Evolutionary conservation across 2,797 vertebrate species (phyloP).

Genomic region (Pseudomugil tenellus): DNA sequence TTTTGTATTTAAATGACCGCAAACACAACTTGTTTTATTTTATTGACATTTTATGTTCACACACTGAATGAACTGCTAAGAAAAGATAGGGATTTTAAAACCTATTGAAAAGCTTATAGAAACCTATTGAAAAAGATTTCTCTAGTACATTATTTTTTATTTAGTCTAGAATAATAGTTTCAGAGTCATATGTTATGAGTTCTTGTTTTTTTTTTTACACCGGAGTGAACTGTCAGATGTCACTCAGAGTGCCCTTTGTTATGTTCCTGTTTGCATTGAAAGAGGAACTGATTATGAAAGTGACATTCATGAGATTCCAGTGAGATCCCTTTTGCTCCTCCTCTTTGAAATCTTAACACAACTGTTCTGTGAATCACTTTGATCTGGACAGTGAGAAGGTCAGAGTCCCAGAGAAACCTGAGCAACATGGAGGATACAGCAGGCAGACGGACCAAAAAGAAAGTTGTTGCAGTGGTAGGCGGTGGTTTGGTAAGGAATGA

Average conservation of each 20-base stretch:
- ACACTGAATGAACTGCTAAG: neutral
- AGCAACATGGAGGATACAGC: slow-evolving; percentile 57
- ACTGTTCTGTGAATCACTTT: neutral
- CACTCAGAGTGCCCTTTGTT: slow-evolving; percentile 1
- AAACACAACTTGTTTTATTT: neutral
- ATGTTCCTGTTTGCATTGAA: slow-evolving; percentile 45
- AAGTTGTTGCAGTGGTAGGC: slow-evolving; percentile 80
- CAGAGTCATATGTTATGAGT: too few relatives aligned
- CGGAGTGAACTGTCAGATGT: neutral
- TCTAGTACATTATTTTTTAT: neutral
- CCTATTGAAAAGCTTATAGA: too few relatives aligned
- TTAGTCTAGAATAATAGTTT: rapidly evolving
- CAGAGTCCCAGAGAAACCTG: neutral
- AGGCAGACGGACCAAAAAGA: slow-evolving; percentile 42
- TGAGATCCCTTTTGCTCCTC: slow-evolving; percentile 37
- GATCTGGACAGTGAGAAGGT: neutral
- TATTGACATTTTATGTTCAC: neutral
- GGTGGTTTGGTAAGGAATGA: slow-evolving; percentile 82
- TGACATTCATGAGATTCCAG: slow-evolving; percentile 7
- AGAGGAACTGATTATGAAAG: slow-evolving; percentile 39
- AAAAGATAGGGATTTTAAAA: neutral
- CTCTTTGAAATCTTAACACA: slow-evolving; percentile 37
- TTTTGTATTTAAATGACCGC: neutral
- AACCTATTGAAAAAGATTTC: too few relatives aligned
- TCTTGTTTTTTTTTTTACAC: neutral